Conservation (phyloP, 2,888 invertebrate genomes). For the Meta bourneti region DNA sequence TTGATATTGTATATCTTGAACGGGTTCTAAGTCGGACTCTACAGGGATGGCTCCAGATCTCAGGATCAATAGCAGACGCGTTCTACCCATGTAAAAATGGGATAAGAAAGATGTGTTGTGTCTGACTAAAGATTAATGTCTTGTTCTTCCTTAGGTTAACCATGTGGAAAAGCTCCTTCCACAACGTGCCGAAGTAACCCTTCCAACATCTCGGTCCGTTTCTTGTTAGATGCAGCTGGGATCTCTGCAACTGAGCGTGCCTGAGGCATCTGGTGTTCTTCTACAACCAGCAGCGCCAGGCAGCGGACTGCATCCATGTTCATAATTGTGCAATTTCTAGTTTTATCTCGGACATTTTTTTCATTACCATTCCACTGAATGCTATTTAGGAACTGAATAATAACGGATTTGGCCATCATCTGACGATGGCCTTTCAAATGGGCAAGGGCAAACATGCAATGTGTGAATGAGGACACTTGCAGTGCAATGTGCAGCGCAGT, state of each 20-base stretch:
- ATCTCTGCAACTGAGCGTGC: background rate
- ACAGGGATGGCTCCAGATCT: no score
- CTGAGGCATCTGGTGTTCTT: background rate
- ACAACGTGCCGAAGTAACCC: conserved; percentile 16
- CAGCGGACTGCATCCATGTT: background rate
- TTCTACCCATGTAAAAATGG: no score
- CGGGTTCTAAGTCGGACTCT: no score
- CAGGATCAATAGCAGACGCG: no score
- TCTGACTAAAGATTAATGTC: background rate
- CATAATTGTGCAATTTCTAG: conserved; percentile 55
- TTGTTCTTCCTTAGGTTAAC: conserved; percentile 29
- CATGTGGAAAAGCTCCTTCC: conserved; percentile 40
- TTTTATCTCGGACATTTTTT: conserved; percentile 13
- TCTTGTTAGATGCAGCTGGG: background rate
- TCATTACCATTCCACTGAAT: conserved; percentile 27
- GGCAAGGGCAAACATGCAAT: conserved; percentile 58
- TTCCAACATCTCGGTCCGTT: conserved; percentile 1
- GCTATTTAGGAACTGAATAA: conserved; percentile 30
- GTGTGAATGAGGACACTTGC: conserved; percentile 25
- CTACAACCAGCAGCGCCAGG: background rate
- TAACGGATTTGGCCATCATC: background rate
- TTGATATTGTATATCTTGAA: no score
- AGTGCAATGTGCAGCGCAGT: background rate
- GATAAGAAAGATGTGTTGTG: no score
- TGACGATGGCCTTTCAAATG: background rate